phyloP scores from a whole-genome alignment of 2,113 vertebrate species.

The Pseudorhombus dupliciocellatus region DNA sequence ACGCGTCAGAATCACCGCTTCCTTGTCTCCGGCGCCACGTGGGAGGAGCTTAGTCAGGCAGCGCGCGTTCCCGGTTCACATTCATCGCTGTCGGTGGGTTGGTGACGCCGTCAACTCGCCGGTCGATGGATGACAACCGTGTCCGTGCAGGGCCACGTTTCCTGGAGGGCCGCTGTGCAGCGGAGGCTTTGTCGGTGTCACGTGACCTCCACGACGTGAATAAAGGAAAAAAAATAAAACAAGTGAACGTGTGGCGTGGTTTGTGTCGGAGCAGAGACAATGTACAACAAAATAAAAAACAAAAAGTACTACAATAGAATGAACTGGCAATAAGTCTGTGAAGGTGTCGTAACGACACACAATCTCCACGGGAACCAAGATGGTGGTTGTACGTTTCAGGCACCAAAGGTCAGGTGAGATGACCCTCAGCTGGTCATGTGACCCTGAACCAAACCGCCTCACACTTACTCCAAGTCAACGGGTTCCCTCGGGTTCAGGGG shows the following conservation, averaged over 20 bases:
- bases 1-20: neutral
- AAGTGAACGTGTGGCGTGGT: neutral
- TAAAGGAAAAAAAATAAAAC: constrained; percentile 26
- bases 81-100: constrained; percentile 87
- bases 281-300: too few species aligned
- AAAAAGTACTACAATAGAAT: too few species aligned
- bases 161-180: neutral
- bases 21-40: neutral
- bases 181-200: neutral
- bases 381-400: too few species aligned
- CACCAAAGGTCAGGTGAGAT: too few species aligned
- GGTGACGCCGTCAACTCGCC: constrained; percentile 68
- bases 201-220: neutral
- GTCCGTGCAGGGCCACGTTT: constrained; percentile 33
- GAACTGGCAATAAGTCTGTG: too few species aligned
- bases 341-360: too few species aligned
- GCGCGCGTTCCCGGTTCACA: constrained; percentile 75
- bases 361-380: too few species aligned
- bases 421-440: too few species aligned
- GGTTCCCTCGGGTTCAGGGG: too few species aligned
- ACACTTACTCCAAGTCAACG: too few species aligned
- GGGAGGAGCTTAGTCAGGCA: neutral
- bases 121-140: constrained; percentile 79
- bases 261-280: neutral
- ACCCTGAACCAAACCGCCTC: too few species aligned